Base-by-base conservation (phyloP, 2,888 invertebrate species). In the Drosophila mettleri region DNA sequence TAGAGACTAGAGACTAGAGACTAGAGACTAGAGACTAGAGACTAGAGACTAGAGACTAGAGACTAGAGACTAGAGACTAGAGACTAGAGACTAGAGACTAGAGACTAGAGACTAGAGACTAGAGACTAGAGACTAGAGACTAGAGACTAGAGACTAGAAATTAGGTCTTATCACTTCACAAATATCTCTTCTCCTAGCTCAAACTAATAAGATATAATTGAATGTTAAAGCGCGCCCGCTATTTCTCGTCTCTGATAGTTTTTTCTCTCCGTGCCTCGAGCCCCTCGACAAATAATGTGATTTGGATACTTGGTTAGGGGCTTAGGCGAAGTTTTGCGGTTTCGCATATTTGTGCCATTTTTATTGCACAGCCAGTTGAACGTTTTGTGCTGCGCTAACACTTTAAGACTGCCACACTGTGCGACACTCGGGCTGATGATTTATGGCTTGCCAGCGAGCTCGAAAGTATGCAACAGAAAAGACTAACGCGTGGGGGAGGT, bases 401-500 rank as follows among this genome's bases (percentile, higher is more conserved):
- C 85, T 81, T 86, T 80, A 84, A 81, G 74, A 39, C 69, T 38
- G 64, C 55, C 52, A 55, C 74, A 74, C 70, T 66, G 54, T 68
- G 71, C 69, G 74, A 66, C 68, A 70, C 78, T 73, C 63, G 60
- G 53, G 46, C 45, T 12, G 49, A 81, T 81, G 87, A 83, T 86
- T 83, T 83, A 86, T 82, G 72, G 85, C 69, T 65, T 27, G 69
- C 64, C 66, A 71, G 62, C 46, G 39, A 81, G 69, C 87, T 67
- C 18, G 57, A 55, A 83, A 84, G 82, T 84, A 84, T 84, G 83
- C 87, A 86, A 77, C 87, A 81, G 34, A 63, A 53, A 67, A 49
- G 53, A 9, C 0, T 18, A 39, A 9, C 14, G 36, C 29, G 0
- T 0, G 12, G 1, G 7, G 34, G 6, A 5, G 2, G 29, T n/a